A percentile compares a stretch with the other conserved stretches of the same genome.
Evolutionary conservation across 2,113 vertebrate species (phyloP).

Genomic region (chimpanzee (Pan troglodytes)): NHGRI_mPanTro3-v2.1_pri NC_072412.2:35533001-35533500

Average conservation of each 20-base stretch:
- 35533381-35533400: not conserved
- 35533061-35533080: slow-evolving; percentile 10
- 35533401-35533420: not conserved
- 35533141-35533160: slow-evolving; percentile 29
- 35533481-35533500: not conserved
- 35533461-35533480: not conserved
- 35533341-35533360: not conserved
- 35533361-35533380: not conserved
- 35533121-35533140: not conserved
- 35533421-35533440: not conserved
- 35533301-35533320: slow-evolving; percentile 33
- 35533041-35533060: slow-evolving; percentile 40
- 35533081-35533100: slow-evolving; percentile 10
- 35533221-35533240: not conserved
- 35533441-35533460: not conserved
- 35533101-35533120: not conserved
- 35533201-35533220: slow-evolving; percentile 33
- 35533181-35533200: slow-evolving; percentile 31
- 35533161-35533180: not conserved
- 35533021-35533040: slow-evolving; percentile 42
- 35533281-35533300: slow-evolving; percentile 9
- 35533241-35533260: slow-evolving; percentile 17
- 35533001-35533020: slow-evolving; percentile 42
- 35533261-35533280: slow-evolving; percentile 33
- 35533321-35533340: slow-evolving; percentile 36